These are phyloP conservation scores for Beroe forskalii DNA, from an alignment of 37 sponge, comb jelly and placozoan species.

Conservation along the genomic window DNA sequence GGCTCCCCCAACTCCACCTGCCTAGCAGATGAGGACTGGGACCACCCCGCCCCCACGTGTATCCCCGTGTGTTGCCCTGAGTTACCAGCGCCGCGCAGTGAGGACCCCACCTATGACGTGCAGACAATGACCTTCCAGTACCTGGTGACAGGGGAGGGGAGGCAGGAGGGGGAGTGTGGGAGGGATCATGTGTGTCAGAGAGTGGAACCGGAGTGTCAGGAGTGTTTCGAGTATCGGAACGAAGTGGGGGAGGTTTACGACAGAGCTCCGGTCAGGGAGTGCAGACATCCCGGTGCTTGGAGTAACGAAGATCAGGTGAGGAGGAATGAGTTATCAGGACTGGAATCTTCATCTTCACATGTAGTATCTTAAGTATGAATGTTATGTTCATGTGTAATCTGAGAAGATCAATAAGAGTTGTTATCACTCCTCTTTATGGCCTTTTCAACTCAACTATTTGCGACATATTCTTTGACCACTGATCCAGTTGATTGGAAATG, in stretches of 20 bases:
- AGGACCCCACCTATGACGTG: constrained; percentile 30
- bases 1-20: neutral
- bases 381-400: no score
- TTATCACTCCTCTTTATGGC: no score
- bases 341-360: no score
- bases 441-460: no score
- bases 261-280: neutral
- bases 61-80: constrained; percentile 23
- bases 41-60: neutral
- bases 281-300: neutral
- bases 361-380: no score
- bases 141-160: neutral
- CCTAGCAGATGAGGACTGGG: neutral
- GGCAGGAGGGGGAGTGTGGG: neutral
- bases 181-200: constrained; percentile 47
- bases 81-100: neutral
- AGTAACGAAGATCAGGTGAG: neutral
- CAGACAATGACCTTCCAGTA: neutral
- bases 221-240: constrained; percentile 16
- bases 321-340: no score
- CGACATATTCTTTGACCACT: no score
- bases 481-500: no score
- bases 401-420: no score
- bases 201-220: constrained; percentile 8
- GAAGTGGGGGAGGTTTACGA: neutral